These are phyloP conservation scores for Halcyon chelicuti DNA, from an alignment of 2,797 vertebrate species.

Conservation along the genomic window DNA sequence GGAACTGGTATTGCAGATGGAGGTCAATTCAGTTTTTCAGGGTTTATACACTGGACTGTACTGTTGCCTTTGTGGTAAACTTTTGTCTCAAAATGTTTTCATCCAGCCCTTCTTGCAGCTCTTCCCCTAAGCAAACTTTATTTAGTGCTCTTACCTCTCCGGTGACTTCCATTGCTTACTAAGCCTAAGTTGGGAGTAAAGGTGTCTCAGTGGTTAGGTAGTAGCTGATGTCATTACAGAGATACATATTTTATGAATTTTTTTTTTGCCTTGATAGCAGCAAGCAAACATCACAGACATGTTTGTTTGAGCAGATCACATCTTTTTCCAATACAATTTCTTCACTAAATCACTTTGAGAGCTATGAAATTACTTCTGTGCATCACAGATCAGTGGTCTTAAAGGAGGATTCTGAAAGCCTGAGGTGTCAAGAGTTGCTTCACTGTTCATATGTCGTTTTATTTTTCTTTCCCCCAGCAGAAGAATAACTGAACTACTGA, in stretches of 20 bases:
- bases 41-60: neutral
- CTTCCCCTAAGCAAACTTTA: neutral
- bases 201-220: neutral
- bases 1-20: neutral
- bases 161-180: neutral
- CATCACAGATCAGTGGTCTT: neutral
- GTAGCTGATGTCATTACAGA: neutral
- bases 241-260: neutral
- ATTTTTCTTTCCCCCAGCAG: rapidly evolving
- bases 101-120: neutral
- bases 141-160: neutral
- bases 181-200: neutral
- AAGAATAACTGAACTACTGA: neutral
- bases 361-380: neutral
- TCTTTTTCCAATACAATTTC: neutral
- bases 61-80: neutral
- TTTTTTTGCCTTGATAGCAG: neutral
- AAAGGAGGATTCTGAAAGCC: neutral
- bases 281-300: neutral
- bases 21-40: neutral
- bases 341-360: neutral
- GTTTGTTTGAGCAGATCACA: neutral
- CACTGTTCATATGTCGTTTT: neutral
- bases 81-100: neutral
- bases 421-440: neutral